Evolutionary conservation across 2,797 vertebrate species (phyloP).

Genomic region (Arnoldichthys spilopterus): DNA sequence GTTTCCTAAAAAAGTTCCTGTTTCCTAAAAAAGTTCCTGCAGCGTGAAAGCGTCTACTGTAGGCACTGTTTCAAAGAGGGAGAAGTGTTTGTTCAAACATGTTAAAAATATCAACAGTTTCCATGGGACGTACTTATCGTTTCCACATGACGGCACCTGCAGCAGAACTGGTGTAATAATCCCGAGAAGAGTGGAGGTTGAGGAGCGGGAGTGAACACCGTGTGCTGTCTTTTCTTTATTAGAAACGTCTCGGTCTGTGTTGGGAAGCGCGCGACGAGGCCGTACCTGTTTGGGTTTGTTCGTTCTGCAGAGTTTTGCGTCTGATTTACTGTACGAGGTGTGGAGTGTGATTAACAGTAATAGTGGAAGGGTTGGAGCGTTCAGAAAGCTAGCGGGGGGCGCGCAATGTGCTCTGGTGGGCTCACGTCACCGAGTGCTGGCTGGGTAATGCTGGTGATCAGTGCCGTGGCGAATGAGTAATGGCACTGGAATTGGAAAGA

Average conservation of each 20-base stretch:
- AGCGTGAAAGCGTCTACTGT: no score
- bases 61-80: no score
- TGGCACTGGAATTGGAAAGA: constrained; percentile 5
- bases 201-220: no score
- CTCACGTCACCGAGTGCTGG: background rate
- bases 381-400: background rate
- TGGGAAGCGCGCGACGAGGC: background rate
- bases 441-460: background rate
- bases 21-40: no score
- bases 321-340: background rate
- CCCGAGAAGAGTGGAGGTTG: no score
- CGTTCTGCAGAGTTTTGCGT: background rate
- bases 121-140: no score
- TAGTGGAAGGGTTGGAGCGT: background rate
- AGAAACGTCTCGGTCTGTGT: background rate
- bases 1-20: no score
- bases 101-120: no score
- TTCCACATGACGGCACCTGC: no score
- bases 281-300: background rate
- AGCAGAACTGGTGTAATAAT: no score
- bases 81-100: no score
- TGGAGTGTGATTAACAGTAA: constrained; percentile 1
- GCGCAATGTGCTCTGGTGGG: background rate
- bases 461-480: constrained; percentile 1
- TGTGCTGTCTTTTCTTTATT: background rate